Conservation (phyloP, 1,140 invertebrate species). For the Acromyrmex charruanus region DNA sequence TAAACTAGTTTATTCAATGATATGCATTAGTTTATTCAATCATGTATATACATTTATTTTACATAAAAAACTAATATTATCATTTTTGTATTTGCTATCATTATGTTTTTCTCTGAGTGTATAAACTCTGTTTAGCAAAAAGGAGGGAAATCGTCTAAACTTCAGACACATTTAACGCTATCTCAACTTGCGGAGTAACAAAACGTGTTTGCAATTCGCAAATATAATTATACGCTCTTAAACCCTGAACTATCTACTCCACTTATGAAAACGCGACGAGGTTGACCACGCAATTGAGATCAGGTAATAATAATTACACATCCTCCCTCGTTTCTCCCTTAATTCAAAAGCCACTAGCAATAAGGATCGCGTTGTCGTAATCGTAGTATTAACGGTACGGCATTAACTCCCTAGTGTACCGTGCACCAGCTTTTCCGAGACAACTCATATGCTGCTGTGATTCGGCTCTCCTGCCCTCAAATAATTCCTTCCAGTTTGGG, state of each 20-base stretch:
- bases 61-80: too few species aligned
- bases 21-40: too few species aligned
- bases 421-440: conserved; percentile 18
- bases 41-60: too few species aligned
- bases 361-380: conserved; percentile 30
- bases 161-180: not conserved
- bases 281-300: conserved; percentile 25
- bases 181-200: not conserved
- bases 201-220: not conserved
- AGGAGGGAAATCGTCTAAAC: not conserved
- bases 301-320: conserved; percentile 37
- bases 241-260: not conserved
- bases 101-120: too few species aligned
- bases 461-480: conserved; percentile 10
- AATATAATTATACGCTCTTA: conserved; percentile 8
- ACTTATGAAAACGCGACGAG: not conserved
- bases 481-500: conserved; percentile 67
- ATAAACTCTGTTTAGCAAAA: not conserved
- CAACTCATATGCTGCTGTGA: conserved; percentile 23
- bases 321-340: not conserved
- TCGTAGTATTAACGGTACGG: conserved; percentile 41
- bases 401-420: not conserved
- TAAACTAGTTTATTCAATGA: too few species aligned
- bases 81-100: too few species aligned
- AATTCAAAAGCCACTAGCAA: conserved; percentile 14